Conservation (phyloP, 2,797 vertebrate species). For the Avahi laniger region DNA sequence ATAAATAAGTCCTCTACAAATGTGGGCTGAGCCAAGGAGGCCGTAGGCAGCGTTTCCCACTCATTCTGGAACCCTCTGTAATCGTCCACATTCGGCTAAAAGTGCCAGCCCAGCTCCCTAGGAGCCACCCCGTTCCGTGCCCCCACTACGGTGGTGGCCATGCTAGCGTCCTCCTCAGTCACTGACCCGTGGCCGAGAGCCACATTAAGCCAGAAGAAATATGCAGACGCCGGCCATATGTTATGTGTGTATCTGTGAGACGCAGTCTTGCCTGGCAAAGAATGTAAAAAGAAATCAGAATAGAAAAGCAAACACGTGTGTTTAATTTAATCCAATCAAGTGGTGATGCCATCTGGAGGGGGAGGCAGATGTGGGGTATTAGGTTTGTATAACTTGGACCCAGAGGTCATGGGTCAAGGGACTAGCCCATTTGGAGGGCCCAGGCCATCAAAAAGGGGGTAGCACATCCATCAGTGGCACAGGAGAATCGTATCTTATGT, state of each 20-base stretch:
- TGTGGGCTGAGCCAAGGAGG: background rate
- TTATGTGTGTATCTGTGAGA: background rate
- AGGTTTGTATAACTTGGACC: background rate
- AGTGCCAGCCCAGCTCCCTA: rapidly evolving
- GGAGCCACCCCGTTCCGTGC: background rate
- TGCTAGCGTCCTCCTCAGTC: background rate
- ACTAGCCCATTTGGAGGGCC: background rate
- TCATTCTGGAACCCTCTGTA: background rate
- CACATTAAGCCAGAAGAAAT: background rate
- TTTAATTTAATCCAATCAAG: background rate
- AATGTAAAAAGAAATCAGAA: background rate
- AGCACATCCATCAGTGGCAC: rapidly evolving
- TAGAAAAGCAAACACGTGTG: background rate
- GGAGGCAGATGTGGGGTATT: background rate
- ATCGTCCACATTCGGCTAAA: background rate
- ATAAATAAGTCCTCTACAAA: background rate
- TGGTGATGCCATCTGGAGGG: background rate
- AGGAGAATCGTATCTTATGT: background rate
- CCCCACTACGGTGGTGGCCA: background rate
- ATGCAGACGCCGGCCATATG: rapidly evolving
- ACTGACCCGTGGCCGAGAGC: background rate
- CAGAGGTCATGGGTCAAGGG: background rate
- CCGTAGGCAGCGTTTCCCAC: background rate
- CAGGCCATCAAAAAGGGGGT: rapidly evolving
- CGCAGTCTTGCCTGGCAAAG: background rate